Evolutionary conservation across 1,140 invertebrate genomes (phyloP), one percentile per base, ranked within the genome.

Genomic region (Hyposmocoma kahamanoa): DNA sequence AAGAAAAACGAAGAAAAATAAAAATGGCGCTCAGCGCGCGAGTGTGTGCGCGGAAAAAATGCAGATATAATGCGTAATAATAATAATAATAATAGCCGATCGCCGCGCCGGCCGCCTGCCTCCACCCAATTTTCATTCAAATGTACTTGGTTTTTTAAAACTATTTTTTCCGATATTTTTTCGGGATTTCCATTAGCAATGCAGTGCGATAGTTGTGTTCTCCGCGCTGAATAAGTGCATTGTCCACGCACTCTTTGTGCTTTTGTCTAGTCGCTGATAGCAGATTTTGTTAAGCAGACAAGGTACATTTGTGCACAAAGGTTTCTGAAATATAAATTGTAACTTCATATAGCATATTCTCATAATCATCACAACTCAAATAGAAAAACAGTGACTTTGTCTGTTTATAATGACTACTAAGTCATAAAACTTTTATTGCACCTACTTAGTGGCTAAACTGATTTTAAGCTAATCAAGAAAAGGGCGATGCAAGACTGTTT

Each of bases 41-140:
- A 64, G 65, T 65, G 76, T 78, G 77, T 72, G 76, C 70, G 79
- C 68, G 61, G 67, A 82, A 84, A 81, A 84, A 83, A 80, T 83
- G 75, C 75, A 81, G 81, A 83, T 83, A 85, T 85, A 83, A 85
- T 85, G 77, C 74, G 67, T n/a, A 68, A 79, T 85, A 82, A 85
- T 83, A 85, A 84, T 83, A 84, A 84, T 83, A 85, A 84, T 84
- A 83, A 83, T 82, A 78, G 76, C 59, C 68, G 75, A 82, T 82
- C 77, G 78, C 67, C 56, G 59, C 62, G 59, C 65, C 63, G n/a
- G 45, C 68, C 68, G 56, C 72, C 72, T 61, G 53, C 67, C 75
- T 32, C 81, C 72, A 77, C 78, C 70, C 77, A 74, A 80, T 85
- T 82, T 83, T 83, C 72, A 82, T 83, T 84, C 81, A 83, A 84